Evolutionary conservation across 2,113 vertebrate species (phyloP), one percentile per base, ranked within the genome.

Genomic region (Phaethornis superciliosus): DNA sequence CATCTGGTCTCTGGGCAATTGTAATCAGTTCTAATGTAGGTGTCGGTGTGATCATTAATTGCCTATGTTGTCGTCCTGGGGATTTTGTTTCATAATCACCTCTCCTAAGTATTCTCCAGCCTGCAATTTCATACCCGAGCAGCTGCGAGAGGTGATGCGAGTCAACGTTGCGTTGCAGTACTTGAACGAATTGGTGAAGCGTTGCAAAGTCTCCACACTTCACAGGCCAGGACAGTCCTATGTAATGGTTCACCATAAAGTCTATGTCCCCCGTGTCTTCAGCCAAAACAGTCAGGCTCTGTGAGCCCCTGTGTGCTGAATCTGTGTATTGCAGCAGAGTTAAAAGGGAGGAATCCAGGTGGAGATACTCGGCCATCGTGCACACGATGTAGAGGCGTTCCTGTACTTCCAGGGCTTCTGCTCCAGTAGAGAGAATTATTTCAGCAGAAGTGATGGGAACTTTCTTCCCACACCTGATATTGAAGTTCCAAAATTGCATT

Each of bases 81-180:
- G 75, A 42, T 27, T 78, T 75, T 21, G 40, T 72, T 13, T 68
- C 46, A 24, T 35, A 9, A 17, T 30, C 7, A 5, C 87, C 88
- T 69, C 58, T 87, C 59, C 89, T 78, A 44, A 97, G 84, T 72
- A 96, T 85, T 80, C 95, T 96, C 95, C 96, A 98, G 40, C 95
- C 96, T 59, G 88, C 35, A 78, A 96, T 86, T 20, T 94, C 71
- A n/a, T 89, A 86, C 26, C 96, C 86, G 5, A 98, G 95, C 58
- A 97, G 44, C 65, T 4, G 83, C 12, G 93, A 89, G 81, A 97
- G 87, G 35, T 40, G 64, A 17, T 13, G 70, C 5, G 96, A 91
- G 33, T 72, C 62, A 24, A 81, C 0, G 8, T 52, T 96, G 80
- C 76, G 90, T 77, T 12, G 69, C 70, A 97, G 86, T 21, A 96